Evolutionary conservation across 2,888 invertebrate species (phyloP).

Genomic region (Dysmachus trigonus): DNA sequence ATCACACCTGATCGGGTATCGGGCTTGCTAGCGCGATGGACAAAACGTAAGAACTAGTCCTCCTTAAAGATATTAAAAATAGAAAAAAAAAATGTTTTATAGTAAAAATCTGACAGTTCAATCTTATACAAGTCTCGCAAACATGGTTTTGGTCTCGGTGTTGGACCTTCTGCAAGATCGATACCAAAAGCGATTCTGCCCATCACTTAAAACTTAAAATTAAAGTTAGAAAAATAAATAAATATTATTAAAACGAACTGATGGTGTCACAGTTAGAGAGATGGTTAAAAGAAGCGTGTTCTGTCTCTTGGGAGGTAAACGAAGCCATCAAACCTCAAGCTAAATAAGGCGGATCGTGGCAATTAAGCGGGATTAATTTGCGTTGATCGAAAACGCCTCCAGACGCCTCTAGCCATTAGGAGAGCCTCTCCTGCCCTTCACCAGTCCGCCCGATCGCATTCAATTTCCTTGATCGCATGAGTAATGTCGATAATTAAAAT

Average conservation of each 20-base stretch:
- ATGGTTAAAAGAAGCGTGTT: background rate
- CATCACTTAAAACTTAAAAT: no score
- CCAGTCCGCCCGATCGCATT: background rate
- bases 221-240: no score
- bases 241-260: background rate
- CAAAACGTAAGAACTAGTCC: no score
- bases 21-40: background rate
- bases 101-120: no score
- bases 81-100: no score
- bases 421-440: background rate
- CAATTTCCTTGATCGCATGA: constrained; percentile 18
- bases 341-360: background rate
- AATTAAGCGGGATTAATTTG: background rate
- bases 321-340: background rate
- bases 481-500: constrained; percentile 25
- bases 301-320: background rate
- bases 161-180: no score
- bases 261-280: background rate
- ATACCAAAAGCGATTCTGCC: no score
- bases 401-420: constrained; percentile 1
- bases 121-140: no score
- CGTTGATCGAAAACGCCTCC: background rate
- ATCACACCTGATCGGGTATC: background rate
- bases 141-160: no score
- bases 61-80: no score